Percentiles rank a stretch among this genome's conserved stretches.
phyloP scores from a whole-genome alignment of 2,113 vertebrate genomes.

The Pogona vitticeps region DNA sequence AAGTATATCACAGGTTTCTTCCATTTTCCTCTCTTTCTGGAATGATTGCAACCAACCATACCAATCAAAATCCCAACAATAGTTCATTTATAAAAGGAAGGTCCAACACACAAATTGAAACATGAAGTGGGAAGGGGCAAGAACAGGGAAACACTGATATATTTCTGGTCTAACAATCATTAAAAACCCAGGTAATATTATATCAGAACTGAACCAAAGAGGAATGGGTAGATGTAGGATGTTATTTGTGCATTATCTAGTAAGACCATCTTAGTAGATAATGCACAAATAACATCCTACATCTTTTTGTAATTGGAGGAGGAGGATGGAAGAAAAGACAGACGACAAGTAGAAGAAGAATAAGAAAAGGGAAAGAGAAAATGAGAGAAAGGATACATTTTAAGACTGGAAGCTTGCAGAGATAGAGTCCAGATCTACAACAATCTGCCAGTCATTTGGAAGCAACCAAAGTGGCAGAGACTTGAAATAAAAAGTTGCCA shows the following conservation, averaged over 20 bases:
- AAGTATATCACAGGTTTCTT: neutral
- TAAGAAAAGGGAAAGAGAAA: neutral
- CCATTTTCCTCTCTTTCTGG: no score
- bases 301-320: neutral
- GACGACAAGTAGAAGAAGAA: neutral
- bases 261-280: no score
- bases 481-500: no score
- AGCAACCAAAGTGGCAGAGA: no score
- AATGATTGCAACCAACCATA: neutral
- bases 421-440: neutral
- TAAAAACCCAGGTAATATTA: neutral
- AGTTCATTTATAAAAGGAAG: no score
- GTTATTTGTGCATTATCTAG: neutral
- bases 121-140: neutral
- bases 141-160: neutral
- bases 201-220: neutral
- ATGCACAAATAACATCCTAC: neutral
- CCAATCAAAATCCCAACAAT: neutral
- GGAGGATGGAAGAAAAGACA: neutral
- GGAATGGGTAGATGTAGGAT: neutral
- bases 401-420: neutral
- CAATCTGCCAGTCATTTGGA: neutral
- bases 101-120: neutral
- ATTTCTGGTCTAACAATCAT: neutral
- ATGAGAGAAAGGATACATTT: neutral